Evolutionary conservation across 92 coral and sea anemone species (phyloP).

Genomic region (Plumapathes pennacea): DNA sequence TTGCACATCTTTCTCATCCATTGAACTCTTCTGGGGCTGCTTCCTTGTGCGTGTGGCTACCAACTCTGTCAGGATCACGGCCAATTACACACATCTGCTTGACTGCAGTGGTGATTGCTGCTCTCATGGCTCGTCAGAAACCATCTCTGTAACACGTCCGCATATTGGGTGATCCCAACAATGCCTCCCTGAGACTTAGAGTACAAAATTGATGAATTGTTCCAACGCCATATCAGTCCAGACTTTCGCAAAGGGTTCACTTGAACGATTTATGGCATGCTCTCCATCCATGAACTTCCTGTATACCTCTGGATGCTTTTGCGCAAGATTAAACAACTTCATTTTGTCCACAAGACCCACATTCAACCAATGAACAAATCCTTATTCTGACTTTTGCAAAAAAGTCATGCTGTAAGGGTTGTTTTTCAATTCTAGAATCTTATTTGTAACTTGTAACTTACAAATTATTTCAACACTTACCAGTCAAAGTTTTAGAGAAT

Average conservation of each 20-base stretch:
- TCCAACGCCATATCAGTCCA: slow-evolving; percentile 51
- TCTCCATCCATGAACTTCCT: slow-evolving; percentile 20
- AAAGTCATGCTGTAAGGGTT: slow-evolving; percentile 54
- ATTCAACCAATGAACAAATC: slow-evolving; percentile 34
- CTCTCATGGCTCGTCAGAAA: slow-evolving; percentile 55
- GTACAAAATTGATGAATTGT: slow-evolving; percentile 41
- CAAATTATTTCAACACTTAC: too few relatives aligned
- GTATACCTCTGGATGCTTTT: slow-evolving; percentile 29
- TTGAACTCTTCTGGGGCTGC: slow-evolving; percentile 32
- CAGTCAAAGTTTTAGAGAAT: too few relatives aligned
- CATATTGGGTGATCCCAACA: slow-evolving; percentile 37
- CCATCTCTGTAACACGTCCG: slow-evolving; percentile 57
- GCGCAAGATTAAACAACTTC: slow-evolving; percentile 24
- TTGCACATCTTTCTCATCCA: slow-evolving; percentile 55
- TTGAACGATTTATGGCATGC: slow-evolving; percentile 33
- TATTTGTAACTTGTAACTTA: too few relatives aligned
- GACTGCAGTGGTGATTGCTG: slow-evolving; percentile 57
- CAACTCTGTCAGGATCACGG: slow-evolving; percentile 7
- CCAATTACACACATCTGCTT: slow-evolving; percentile 29
- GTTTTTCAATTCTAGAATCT: too few relatives aligned
- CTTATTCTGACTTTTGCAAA: slow-evolving; percentile 54
- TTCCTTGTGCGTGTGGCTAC: slow-evolving; percentile 28
- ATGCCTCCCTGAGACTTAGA: slow-evolving; percentile 46
- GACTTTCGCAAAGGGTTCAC: slow-evolving; percentile 37
- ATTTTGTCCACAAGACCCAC: slow-evolving; percentile 31